Evolutionary conservation across 2,888 invertebrate genomes (phyloP), one percentile per base, ranked within the genome.

Genomic region (Trilocha varians): DNA sequence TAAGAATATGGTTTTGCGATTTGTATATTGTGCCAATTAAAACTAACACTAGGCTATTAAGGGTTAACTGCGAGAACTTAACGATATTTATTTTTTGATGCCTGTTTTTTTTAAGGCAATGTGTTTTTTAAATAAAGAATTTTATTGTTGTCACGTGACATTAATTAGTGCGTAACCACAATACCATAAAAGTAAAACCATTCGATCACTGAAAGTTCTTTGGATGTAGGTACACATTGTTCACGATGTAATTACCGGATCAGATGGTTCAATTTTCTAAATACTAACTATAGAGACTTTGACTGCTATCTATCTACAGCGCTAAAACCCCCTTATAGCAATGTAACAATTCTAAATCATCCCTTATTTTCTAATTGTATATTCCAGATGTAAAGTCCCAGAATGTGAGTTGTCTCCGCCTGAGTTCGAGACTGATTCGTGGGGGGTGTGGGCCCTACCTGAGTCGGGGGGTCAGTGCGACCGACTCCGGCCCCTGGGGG

Each of bases 351-450:
- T 8, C 8, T 18, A 18, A 18, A 18, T 18, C 18, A 18, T 18
- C 8, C 4, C 18, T 18, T 4, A 8, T 8, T 18, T 8, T 6
- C 5, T 25, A 25, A 1, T 2, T 35, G 3, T 38, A 36, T 1
- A 14, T 57, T 50, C 1, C 64, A 85, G 85, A 59, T 85, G 85
- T 49, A 58, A 75, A 44, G 68, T 85, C 13, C 70, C 82, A 11
- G 84, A 84, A 39, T 85, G 85, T 50, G 85, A 85, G 55, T 60
- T 0, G n/a, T 48, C 5, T 78, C 66, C 75, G 65, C 46, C 64
- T 72, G 0, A 60, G 59, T 18, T 84, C 64, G 65, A 53, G 48
- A 0, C 68, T 79, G 0, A 5, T 34, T 65, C 57, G 1, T 85
- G 85, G 85, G 43, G 72, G 43, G 59, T 50, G 32, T 55, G 49